phyloP scores from a whole-genome alignment of 2,797 vertebrate species.

The Momotus momota region DNA sequence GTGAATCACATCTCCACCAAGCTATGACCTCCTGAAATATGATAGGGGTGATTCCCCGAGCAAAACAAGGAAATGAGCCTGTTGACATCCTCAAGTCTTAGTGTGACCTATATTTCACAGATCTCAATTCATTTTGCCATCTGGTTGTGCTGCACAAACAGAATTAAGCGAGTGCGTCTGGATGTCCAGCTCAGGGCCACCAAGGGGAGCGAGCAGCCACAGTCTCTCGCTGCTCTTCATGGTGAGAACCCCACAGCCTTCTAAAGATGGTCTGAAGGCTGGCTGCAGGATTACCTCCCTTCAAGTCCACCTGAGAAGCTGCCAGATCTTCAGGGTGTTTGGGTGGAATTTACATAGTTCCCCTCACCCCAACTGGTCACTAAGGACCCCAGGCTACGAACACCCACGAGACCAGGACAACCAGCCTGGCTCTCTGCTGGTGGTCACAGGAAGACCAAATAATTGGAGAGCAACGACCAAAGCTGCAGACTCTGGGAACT shows the following conservation, averaged over 20 bases:
- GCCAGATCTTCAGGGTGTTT: background rate
- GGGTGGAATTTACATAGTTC: background rate
- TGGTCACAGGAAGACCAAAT: background rate
- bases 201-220: background rate
- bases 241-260: background rate
- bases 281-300: background rate
- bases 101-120: background rate
- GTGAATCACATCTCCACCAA: background rate
- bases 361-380: background rate
- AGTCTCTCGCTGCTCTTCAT: background rate
- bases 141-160: background rate
- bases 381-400: background rate
- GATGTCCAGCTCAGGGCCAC: background rate
- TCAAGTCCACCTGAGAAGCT: background rate
- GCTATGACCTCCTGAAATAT: background rate
- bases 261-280: background rate
- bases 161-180: background rate
- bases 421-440: background rate
- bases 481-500: accelerated
- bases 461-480: background rate
- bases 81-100: background rate
- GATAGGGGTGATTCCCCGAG: slow-evolving; percentile 22
- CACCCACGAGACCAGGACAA: accelerated
- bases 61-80: slow-evolving; percentile 9
- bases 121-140: background rate